Evolutionary conservation across 2,888 invertebrate genomes (phyloP).

Genomic region (Dryobotodes eremita): DNA sequence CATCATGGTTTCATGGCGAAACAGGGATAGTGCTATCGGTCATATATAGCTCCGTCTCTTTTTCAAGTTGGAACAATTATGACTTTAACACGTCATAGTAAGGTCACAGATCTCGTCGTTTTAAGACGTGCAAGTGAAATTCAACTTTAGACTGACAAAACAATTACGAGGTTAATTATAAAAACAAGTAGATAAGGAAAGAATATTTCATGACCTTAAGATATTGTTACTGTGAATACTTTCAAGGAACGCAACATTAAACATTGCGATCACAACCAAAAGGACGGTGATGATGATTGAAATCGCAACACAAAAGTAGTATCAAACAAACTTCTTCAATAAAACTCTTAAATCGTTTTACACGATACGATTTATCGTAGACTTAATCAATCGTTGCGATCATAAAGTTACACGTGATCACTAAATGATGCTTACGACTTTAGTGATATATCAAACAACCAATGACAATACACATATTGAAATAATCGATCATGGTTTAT

Average conservation of each 20-base stretch:
- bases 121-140: too few species aligned
- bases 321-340: conserved; percentile 5
- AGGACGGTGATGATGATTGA: neutral
- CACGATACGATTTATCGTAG: conserved; percentile 22
- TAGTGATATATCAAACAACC: neutral
- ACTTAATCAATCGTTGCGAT: conserved; percentile 15
- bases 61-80: too few species aligned
- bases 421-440: neutral
- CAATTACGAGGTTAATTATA: neutral
- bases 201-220: neutral
- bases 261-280: neutral
- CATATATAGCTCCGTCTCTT: too few species aligned
- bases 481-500: neutral
- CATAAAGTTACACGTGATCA: neutral
- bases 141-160: neutral
- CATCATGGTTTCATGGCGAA: too few species aligned
- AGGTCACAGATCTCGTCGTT: neutral
- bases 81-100: too few species aligned
- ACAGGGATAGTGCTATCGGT: too few species aligned
- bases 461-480: neutral
- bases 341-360: conserved; percentile 10
- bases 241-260: neutral
- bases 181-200: neutral
- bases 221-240: neutral
- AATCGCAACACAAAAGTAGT: neutral